A percentile compares a stretch with the other conserved stretches of the same genome.
phyloP scores from a whole-genome alignment of 2,888 invertebrate species.

The Timema cristinae region DNA sequence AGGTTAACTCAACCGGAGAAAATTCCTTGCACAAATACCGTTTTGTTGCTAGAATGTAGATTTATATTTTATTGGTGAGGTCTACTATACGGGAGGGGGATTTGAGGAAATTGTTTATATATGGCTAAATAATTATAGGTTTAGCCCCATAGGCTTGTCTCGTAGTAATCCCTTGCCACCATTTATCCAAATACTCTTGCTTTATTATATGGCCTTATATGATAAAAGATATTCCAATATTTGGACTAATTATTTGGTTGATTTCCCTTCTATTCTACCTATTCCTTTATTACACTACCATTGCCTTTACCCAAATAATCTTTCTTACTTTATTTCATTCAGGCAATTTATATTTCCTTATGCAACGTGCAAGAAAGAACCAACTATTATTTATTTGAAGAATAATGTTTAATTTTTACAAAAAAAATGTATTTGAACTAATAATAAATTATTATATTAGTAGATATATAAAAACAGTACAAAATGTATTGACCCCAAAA shows the following conservation, averaged over 20 bases:
- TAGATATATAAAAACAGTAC: too few species aligned
- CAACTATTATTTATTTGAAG: too few species aligned
- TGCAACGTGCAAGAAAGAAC: conserved; percentile 1
- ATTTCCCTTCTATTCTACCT: conserved; percentile 29
- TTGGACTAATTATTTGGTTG: conserved; percentile 34
- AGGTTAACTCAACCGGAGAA: conserved; percentile 24
- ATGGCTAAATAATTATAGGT: conserved; percentile 17
- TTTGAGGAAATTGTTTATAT: neutral
- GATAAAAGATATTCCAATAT: conserved; percentile 33
- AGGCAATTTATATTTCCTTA: neutral
- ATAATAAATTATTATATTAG: too few species aligned
- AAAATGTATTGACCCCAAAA: too few species aligned
- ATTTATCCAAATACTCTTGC: conserved; percentile 32
- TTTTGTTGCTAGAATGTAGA: conserved; percentile 16
- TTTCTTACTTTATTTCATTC: conserved; percentile 9
- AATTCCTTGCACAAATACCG: conserved; percentile 26
- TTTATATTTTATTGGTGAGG: too few species aligned
- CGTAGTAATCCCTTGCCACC: conserved; percentile 27
- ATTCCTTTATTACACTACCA: conserved; percentile 13
- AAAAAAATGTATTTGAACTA: too few species aligned
- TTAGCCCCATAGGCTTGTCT: neutral
- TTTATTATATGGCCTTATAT: conserved; percentile 32
- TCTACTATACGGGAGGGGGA: neutral
- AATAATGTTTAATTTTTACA: too few species aligned
- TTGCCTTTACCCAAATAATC: conserved; percentile 3